Conservation (phyloP, 2,113 vertebrate genomes). For the Camelus dromedarius region DNA sequence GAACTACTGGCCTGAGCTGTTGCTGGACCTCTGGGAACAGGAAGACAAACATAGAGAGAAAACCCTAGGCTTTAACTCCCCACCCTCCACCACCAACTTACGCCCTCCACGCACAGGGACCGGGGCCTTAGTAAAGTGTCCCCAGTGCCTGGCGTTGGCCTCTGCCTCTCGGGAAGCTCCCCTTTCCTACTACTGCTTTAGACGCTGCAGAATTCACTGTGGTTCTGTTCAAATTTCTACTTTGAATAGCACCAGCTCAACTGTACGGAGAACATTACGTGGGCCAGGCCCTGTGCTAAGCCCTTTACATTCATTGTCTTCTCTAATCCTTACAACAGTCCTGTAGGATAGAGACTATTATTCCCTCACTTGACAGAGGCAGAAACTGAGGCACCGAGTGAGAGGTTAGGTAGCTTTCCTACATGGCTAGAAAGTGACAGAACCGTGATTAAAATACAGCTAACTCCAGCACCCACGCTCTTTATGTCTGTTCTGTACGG, state of each 20-base stretch:
- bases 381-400: not conserved
- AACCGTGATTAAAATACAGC: not conserved
- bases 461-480: not conserved
- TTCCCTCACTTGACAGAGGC: not conserved
- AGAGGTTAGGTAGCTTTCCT: not conserved
- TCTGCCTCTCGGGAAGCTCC: not conserved
- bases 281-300: not conserved
- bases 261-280: not conserved
- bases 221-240: not conserved
- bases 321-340: not conserved
- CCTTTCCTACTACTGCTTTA: not conserved
- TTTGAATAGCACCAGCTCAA: not conserved
- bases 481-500: not conserved
- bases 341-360: not conserved
- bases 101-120: not conserved
- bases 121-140: not conserved
- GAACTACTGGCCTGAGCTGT: not conserved
- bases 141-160: not conserved
- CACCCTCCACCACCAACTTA: not conserved
- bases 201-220: not conserved
- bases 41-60: not conserved
- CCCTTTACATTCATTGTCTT: not conserved
- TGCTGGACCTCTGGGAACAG: not conserved
- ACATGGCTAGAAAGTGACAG: not conserved
- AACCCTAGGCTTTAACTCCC: not conserved